Evolutionary conservation across 2,797 vertebrate genomes (phyloP), one percentile per base, ranked within the genome.

Genomic region (Somateria mollissima): DNA sequence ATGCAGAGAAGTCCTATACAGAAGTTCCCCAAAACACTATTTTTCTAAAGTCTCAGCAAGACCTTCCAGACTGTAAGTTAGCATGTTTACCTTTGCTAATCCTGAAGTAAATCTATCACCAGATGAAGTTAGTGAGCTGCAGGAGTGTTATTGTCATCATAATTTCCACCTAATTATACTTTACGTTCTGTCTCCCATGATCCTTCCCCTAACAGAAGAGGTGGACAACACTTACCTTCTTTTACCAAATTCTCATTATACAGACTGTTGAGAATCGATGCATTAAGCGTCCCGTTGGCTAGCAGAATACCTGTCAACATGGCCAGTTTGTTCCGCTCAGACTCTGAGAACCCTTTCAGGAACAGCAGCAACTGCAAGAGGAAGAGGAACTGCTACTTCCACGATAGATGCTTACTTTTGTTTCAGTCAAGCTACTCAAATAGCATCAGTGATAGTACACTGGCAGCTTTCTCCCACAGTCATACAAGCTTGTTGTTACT

Each of bases 161-260:
- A 43, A 7, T 45, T 84, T 25, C 51, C 17, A 66, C 25, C 78
- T 60, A 25, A 21, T 67, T 67, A 43, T 13, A 41, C 62, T 43
- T 32, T 41, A 30, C 6, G 53, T 53, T 81, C 41, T 79, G 47
- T 19, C 34, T 36, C 27, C 13, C 61, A 37, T 10, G 39, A n/a
- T 28, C 10, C 10, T 41, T 62, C 24, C 45, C 18, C 62, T 37
- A 39, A 65, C 24, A 41, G 45, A 72, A 22, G 15, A 76, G 67
- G 1, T 72, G 51, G 51, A 21, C 17, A 75, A 37, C 64, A n/a
- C 60, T 97, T 95, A 99, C 99, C 99, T 98, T 99, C 99, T 98
- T 99, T 99, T 94, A 99, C 99, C 91, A 99, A 98, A 97, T 99
- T 99, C 97, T 99, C 99, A 47, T 99, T 99, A 97, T 98, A 99